These are phyloP conservation scores for Anableps anableps DNA, from an alignment of 2,797 vertebrate species.

Conservation along the genomic window DNA sequence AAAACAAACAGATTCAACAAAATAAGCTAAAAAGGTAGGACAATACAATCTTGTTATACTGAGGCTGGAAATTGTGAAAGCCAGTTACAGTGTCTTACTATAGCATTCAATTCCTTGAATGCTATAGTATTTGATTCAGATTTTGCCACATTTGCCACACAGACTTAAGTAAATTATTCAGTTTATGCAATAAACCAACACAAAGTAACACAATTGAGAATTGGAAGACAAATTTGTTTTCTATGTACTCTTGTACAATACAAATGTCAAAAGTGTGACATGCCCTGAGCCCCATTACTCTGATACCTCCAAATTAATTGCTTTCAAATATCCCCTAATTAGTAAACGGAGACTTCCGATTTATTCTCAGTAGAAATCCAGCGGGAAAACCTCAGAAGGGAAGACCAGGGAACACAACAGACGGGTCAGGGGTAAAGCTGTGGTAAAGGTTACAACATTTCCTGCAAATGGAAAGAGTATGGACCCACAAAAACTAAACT, in stretches of 20 bases:
- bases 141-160: background rate
- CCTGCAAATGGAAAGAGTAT: background rate
- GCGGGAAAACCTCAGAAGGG: too few species aligned
- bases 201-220: background rate
- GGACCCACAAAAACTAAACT: background rate
- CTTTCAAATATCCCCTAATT: background rate
- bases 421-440: background rate
- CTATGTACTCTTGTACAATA: background rate
- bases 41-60: background rate
- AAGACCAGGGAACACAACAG: background rate
- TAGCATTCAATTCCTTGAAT: background rate
- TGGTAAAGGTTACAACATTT: background rate
- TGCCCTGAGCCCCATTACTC: background rate
- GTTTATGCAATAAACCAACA: background rate
- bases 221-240: background rate
- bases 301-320: background rate
- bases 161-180: background rate
- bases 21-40: background rate
- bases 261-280: background rate
- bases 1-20: constrained; percentile 13
- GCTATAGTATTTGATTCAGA: too few species aligned
- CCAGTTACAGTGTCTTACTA: background rate
- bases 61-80: constrained; percentile 3
- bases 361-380: background rate
- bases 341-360: background rate